These are phyloP conservation scores for Antechinus stuartii DNA, from an alignment of 2,113 vertebrate genomes.

Conservation along the genomic window DNA sequence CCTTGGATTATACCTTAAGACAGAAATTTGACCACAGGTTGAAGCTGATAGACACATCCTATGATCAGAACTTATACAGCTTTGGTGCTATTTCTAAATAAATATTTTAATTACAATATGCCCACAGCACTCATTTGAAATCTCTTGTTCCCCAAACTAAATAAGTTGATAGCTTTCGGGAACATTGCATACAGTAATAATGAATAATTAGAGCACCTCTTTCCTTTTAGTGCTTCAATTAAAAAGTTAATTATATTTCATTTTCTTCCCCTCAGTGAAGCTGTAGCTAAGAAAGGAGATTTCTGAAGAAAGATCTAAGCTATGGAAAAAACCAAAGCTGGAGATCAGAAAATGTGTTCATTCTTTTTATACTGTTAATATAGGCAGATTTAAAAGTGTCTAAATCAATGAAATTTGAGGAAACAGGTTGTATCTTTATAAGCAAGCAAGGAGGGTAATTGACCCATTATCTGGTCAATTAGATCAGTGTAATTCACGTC, in stretches of 20 bases:
- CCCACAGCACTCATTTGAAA: slow-evolving; percentile 20
- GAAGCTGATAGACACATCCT: background rate
- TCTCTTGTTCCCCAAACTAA: slow-evolving; percentile 19
- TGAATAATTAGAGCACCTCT: slow-evolving; percentile 51
- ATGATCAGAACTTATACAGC: background rate
- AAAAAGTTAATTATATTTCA: slow-evolving; percentile 62
- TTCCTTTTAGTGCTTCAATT: slow-evolving; percentile 55
- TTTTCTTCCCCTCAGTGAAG: slow-evolving; percentile 30
- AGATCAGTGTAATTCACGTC: background rate
- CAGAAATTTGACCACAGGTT: background rate
- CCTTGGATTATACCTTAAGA: background rate
- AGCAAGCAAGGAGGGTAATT: background rate
- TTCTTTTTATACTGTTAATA: background rate
- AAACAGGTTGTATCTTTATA: background rate
- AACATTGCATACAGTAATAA: slow-evolving; percentile 33
- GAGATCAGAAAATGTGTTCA: background rate
- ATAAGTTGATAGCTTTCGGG: slow-evolving; percentile 34
- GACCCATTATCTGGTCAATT: background rate
- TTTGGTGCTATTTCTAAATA: slow-evolving; percentile 39
- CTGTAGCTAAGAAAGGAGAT: background rate
- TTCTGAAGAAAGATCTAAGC: slow-evolving; percentile 12
- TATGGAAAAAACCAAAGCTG: background rate
- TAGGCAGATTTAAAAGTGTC: background rate
- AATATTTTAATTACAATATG: slow-evolving; percentile 47
- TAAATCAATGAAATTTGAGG: background rate